Percentiles rank a stretch among this genome's conserved stretches.
These are phyloP conservation scores for Megalops atlanticus DNA, from an alignment of 2,113 vertebrate genomes.

Conservation along the genomic window DNA sequence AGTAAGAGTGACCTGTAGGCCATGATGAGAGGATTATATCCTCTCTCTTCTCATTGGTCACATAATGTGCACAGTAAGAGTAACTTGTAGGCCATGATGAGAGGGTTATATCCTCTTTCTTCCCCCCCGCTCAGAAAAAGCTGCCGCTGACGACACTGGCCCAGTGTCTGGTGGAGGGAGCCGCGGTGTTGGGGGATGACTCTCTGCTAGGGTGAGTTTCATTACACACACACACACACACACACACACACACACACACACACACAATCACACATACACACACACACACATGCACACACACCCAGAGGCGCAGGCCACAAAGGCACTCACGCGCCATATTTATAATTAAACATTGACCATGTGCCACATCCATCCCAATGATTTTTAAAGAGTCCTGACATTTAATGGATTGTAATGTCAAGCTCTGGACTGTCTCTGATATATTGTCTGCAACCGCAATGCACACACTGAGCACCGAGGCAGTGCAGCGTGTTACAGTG, in stretches of 20 bases:
- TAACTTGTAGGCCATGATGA: no score
- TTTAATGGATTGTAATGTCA: slow-evolving; percentile 3
- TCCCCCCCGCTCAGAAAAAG: slow-evolving; percentile 82
- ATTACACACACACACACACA: neutral
- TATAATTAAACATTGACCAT: neutral
- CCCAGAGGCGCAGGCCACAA: no score
- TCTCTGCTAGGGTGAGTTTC: slow-evolving; percentile 88
- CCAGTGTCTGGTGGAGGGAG: slow-evolving; percentile 92
- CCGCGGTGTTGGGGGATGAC: slow-evolving; percentile 90
- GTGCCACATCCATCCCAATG: neutral
- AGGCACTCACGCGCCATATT: neutral
- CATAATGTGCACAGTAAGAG: no score
- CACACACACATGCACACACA: neutral
- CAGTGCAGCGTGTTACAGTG: neutral
- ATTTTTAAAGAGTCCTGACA: neutral
- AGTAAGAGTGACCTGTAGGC: no score
- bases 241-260: neutral
- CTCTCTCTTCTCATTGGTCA: no score
- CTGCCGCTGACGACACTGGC: slow-evolving; percentile 89
- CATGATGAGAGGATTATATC: no score
- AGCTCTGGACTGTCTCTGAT: neutral
- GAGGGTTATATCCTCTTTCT: neutral
- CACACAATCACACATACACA: slow-evolving; percentile 31
- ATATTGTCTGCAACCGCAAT: neutral
- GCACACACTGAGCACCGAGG: neutral